Percentiles rank a stretch among this genome's conserved stretches.
Evolutionary conservation across 2,888 invertebrate species (phyloP).

Genomic region (Yponomeuta sedellus): DNA sequence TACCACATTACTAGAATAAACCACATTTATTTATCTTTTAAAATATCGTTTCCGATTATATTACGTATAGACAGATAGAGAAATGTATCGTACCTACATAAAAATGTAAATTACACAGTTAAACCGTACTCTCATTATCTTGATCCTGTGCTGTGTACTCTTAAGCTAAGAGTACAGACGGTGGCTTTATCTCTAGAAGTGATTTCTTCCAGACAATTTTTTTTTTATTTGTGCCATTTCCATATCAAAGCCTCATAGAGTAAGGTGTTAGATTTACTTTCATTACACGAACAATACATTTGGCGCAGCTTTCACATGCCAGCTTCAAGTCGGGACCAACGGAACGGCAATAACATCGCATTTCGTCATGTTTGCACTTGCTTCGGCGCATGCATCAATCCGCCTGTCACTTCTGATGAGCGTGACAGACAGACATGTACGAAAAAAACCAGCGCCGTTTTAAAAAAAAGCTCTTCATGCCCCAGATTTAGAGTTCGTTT

Average conservation of each 20-base stretch:
- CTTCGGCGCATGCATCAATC: constrained; percentile 32
- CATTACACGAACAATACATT: constrained; percentile 11
- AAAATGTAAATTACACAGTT: no score
- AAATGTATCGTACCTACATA: no score
- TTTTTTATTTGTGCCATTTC: no score
- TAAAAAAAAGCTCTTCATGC: not conserved
- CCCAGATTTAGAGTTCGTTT: not conserved
- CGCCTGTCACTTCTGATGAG: constrained; percentile 35
- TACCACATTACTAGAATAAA: no score
- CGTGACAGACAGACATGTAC: constrained; percentile 25
- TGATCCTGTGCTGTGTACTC: no score
- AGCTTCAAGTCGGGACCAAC: constrained; percentile 17
- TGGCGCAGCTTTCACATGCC: constrained; percentile 32
- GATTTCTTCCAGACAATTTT: no score
- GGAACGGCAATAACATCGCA: constrained; percentile 28
- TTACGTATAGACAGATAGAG: no score
- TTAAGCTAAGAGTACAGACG: no score
- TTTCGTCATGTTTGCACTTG: constrained; percentile 32
- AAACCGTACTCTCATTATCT: no score
- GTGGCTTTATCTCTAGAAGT: no score
- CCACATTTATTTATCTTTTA: no score
- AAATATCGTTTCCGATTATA: no score
- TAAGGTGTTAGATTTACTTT: not conserved
- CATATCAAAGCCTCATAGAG: not conserved
- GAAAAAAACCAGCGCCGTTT: not conserved